Base-by-base conservation (phyloP, 2,113 vertebrate genomes). In the Chitala chitala region DNA sequence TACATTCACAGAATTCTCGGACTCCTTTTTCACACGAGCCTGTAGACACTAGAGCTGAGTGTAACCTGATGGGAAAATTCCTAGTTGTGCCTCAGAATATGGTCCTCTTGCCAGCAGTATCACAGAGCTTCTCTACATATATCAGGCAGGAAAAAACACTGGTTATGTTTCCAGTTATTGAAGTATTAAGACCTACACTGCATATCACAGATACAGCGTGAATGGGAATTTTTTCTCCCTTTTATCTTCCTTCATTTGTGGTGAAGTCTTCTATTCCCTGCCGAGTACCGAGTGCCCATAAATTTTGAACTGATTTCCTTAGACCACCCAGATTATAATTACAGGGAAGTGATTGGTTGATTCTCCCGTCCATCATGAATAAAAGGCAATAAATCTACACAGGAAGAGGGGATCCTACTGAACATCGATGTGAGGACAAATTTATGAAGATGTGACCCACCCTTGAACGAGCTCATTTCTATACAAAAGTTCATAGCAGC, bases 321-420 rank as follows among this genome's bases (percentile, higher is more conserved):
- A 31, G 22, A 24, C 53, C 53, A 51, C 15, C 17, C 71, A 38
- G 17, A 22, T 48, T 46, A 20, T 83, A 85, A 83, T 83, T 78
- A 31, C 0, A 50, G 79, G 74, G 68, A 56, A 51, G 65, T 36
- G 79, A 76, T 82, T 66, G 80, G 79, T 78, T 46, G 64, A 13
- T 22, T 73, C 22, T 80, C 79, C 84, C 90, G 90, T 84, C 87
- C 73, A 82, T 91, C 89, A 86, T 85, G 84, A 50, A 29, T 71
- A 29, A 22, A 84, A 82, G 86, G 77, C 77, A 73, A 80, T 90
- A 89, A 89, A 88, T 91, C 42, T 29, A 42, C 26, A 42, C 42
- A 51, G 48, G 48, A 29, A 20, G 20, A 20, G 33, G 20, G 42
- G 64, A 42, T 46, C 42, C 6, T 68, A 42, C 85, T 83, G 33